A percentile compares a stretch with the other conserved stretches of the same genome.
phyloP scores from a whole-genome alignment of 2,797 vertebrate genomes.

The Karalla daura region DNA sequence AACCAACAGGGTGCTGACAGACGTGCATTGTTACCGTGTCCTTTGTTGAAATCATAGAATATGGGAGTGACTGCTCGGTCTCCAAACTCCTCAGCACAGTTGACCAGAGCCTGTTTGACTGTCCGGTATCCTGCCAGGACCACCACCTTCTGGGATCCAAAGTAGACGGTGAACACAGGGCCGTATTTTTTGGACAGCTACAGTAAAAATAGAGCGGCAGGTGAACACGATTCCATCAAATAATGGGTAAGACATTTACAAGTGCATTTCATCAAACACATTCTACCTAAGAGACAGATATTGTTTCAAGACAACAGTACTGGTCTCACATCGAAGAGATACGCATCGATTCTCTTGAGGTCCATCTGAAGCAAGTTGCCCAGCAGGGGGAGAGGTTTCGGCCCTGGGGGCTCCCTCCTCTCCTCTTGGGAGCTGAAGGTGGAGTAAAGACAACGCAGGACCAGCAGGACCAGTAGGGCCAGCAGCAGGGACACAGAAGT shows the following conservation, averaged over 20 bases:
- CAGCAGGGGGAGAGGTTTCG: slow-evolving; percentile 72
- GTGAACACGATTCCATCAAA: not conserved
- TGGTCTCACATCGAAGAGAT: slow-evolving; percentile 63
- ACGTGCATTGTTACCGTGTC: slow-evolving; percentile 29
- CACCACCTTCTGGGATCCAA: slow-evolving; percentile 71
- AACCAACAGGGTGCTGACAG: not conserved
- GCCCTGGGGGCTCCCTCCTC: slow-evolving; percentile 68
- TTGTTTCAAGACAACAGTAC: not conserved
- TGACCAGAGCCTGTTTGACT: slow-evolving; percentile 69
- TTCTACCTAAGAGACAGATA: no score
- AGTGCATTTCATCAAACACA: no score
- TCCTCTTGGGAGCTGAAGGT: slow-evolving; percentile 5
- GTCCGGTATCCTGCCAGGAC: slow-evolving; percentile 71
- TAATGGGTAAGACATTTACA: no score
- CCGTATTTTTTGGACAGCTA: slow-evolving; percentile 73
- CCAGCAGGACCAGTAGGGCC: slow-evolving; percentile 27
- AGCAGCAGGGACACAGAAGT: slow-evolving; percentile 19
- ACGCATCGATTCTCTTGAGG: slow-evolving; percentile 50
- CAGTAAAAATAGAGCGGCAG: not conserved
- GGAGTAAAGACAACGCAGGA: slow-evolving; percentile 35
- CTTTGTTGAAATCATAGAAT: slow-evolving; percentile 49
- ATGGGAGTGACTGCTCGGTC: slow-evolving; percentile 52
- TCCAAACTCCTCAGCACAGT: slow-evolving; percentile 69
- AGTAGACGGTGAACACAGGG: slow-evolving; percentile 62
- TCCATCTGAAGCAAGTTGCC: slow-evolving; percentile 77